phyloP scores from a whole-genome alignment of 2,113 vertebrate genomes.

The Amia ocellicauda region DNA sequence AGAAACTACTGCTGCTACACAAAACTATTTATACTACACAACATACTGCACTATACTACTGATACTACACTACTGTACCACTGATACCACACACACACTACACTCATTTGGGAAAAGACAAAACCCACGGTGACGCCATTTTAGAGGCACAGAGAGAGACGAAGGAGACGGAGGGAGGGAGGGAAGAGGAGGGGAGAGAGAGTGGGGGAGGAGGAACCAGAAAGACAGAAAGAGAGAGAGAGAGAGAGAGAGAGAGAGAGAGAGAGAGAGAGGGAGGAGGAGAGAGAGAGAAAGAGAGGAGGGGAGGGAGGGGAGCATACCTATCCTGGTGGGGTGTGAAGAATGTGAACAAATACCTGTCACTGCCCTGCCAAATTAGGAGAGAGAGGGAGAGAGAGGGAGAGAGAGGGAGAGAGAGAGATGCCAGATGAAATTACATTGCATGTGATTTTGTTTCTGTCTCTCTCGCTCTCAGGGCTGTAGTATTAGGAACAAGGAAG shows the following conservation, averaged over 20 bases:
- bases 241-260: constrained; percentile 54
- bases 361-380: constrained; percentile 67
- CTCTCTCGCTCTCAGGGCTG: too few relatives aligned
- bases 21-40: too few relatives aligned
- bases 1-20: too few relatives aligned
- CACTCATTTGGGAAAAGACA: too few relatives aligned
- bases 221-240: constrained; percentile 47
- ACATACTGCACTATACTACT: too few relatives aligned
- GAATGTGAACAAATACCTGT: constrained; percentile 82
- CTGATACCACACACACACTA: too few relatives aligned
- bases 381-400: constrained; percentile 17
- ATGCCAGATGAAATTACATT: neutral
- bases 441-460: neutral
- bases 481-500: too few relatives aligned
- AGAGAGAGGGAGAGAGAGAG: constrained; percentile 3
- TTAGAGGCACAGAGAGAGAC: too few relatives aligned
- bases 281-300: too few relatives aligned
- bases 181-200: constrained; percentile 37
- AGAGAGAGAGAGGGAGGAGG: constrained; percentile 39
- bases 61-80: too few relatives aligned
- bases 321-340: constrained; percentile 75
- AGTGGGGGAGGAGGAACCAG: constrained; percentile 43
- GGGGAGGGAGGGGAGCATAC: constrained; percentile 52
- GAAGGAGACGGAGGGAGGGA: too few relatives aligned
- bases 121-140: too few relatives aligned